phyloP scores from a whole-genome alignment of 2,797 vertebrate genomes.

The Rhincodon typus region DNA sequence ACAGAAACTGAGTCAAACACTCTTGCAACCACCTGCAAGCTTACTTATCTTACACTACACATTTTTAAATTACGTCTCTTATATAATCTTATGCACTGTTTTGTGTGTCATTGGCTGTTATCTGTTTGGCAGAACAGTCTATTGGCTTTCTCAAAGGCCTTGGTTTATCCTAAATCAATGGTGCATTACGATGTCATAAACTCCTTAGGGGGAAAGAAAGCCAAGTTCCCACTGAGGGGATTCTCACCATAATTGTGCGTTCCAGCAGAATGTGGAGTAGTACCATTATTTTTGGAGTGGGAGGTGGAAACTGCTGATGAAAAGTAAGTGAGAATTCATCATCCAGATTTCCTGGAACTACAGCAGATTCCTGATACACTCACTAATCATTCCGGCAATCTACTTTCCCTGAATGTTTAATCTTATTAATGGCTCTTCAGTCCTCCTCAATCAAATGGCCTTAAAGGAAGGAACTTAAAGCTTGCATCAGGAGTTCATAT shows the following conservation, averaged over 20 bases:
- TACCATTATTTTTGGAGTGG: not conserved
- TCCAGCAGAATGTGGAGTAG: not conserved
- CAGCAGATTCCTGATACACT: not conserved
- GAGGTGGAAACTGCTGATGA: not conserved
- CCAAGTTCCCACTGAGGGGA: not conserved
- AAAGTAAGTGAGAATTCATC: not conserved
- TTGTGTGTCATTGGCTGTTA: not conserved
- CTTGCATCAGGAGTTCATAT: not conserved
- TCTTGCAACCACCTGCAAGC: not conserved
- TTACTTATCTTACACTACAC: not conserved
- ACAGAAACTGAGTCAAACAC: not conserved
- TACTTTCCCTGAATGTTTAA: not conserved
- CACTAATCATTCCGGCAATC: not conserved
- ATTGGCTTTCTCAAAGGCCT: too few relatives aligned
- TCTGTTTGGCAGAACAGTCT: not conserved
- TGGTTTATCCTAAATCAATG: not conserved
- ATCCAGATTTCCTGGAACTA: not conserved
- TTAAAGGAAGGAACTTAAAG: not conserved
- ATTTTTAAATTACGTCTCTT: not conserved
- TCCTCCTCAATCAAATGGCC: not conserved
- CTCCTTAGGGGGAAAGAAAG: not conserved
- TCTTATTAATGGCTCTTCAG: not conserved
- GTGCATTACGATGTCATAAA: not conserved
- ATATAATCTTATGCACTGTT: not conserved
- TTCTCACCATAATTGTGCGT: not conserved